These are phyloP conservation scores for Strigamia crassipes DNA, from an alignment of 2,888 invertebrate genomes.

Conservation along the genomic window DNA sequence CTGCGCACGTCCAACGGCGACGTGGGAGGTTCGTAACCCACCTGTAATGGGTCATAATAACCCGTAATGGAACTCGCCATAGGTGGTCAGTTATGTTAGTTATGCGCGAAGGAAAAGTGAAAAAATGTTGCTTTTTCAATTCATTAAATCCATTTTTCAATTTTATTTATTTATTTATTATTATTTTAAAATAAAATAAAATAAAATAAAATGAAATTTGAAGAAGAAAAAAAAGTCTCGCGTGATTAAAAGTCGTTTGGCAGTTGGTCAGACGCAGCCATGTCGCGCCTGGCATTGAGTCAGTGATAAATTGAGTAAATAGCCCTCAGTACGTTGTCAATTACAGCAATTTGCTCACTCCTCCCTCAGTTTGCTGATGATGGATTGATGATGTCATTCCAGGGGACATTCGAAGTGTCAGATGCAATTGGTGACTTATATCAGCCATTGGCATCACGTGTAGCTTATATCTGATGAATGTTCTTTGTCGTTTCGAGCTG, in stretches of 20 bases:
- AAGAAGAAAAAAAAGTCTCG: neutral
- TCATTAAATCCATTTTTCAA: neutral
- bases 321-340: neutral
- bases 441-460: neutral
- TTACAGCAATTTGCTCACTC: conserved; percentile 15
- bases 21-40: conserved; percentile 23
- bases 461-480: neutral
- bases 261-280: neutral
- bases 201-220: neutral
- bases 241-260: neutral
- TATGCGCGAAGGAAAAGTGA: neutral
- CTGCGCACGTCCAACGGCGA: neutral
- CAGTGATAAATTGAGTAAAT: neutral
- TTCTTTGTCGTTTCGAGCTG: neutral
- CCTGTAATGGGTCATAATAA: conserved; percentile 6
- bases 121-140: neutral
- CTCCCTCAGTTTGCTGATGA: neutral
- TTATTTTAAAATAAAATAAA: neutral
- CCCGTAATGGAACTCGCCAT: neutral
- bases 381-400: conserved; percentile 12
- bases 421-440: conserved; percentile 18
- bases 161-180: neutral
- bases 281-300: neutral
- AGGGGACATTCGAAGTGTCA: neutral
- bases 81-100: conserved; percentile 1